Conservation (phyloP, 2,888 invertebrate genomes). For the Catocala sponsa region DNA sequence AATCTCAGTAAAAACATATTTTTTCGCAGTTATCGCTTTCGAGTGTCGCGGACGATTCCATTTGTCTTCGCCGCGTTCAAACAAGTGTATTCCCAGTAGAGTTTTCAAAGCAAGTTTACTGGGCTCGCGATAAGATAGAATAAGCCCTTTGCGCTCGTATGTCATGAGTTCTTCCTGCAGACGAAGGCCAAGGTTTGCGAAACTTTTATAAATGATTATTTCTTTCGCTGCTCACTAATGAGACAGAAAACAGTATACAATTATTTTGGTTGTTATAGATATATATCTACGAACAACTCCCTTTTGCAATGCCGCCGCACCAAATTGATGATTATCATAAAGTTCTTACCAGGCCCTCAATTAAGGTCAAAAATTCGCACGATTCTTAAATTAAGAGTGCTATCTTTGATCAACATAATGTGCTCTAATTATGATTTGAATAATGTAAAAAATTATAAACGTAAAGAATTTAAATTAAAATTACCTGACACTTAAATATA, state of each 20-base stretch:
- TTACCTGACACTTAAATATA: too few relatives aligned
- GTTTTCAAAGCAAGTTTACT: constrained; percentile 79
- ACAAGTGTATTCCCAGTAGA: constrained; percentile 75
- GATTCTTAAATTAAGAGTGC: too few relatives aligned
- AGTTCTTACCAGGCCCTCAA: too few relatives aligned
- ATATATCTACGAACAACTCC: too few relatives aligned
- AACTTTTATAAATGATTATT: constrained; percentile 48
- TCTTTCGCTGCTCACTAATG: constrained; percentile 12
- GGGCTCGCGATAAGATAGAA: constrained; percentile 77
- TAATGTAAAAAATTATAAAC: too few relatives aligned
- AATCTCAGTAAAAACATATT: constrained; percentile 53
- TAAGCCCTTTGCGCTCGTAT: constrained; percentile 78
- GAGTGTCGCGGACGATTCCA: constrained; percentile 69
- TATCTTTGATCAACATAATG: too few relatives aligned
- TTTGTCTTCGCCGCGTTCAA: constrained; percentile 73
- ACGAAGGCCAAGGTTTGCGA: constrained; percentile 52
- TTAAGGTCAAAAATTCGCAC: too few relatives aligned
- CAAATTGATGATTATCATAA: too few relatives aligned
- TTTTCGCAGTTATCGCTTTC: constrained; percentile 66
- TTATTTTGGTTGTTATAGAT: too few relatives aligned
- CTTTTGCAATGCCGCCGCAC: too few relatives aligned
- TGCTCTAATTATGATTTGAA: too few relatives aligned
- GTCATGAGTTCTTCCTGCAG: constrained; percentile 69
- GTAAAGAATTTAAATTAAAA: too few relatives aligned
- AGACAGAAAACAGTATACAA: neutral